Evolutionary conservation across 2,797 vertebrate species (phyloP).

Genomic region (Protosalanx chinensis): DNA sequence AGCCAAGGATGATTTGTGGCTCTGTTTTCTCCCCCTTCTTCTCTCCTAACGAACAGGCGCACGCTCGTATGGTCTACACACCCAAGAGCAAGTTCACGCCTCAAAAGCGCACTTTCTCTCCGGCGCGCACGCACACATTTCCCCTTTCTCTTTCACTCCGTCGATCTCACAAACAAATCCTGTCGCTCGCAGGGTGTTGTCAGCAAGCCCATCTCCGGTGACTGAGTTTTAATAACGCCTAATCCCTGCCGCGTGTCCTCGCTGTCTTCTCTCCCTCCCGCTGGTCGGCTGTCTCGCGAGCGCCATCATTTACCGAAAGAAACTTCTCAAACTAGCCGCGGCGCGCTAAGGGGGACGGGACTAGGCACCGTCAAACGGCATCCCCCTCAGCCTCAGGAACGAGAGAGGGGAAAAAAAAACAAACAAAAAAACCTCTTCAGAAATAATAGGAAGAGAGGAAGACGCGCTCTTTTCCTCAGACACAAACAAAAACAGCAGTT

Average conservation of each 20-base stretch:
- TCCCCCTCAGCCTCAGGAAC: constrained; percentile 14
- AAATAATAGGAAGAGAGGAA: constrained; percentile 59
- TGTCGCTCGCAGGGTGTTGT: constrained; percentile 43
- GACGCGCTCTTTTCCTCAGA: constrained; percentile 51
- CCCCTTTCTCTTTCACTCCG: not conserved
- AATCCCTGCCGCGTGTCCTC: constrained; percentile 64
- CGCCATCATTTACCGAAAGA: constrained; percentile 74
- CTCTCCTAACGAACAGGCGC: not conserved
- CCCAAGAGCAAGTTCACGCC: not conserved
- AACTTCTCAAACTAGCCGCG: constrained; percentile 68
- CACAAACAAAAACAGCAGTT: constrained; percentile 68
- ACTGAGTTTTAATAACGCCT: constrained; percentile 71
- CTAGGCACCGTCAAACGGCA: constrained; percentile 36
- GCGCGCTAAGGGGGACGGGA: constrained; percentile 53
- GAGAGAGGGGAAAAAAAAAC: constrained; percentile 38
- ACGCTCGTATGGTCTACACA: not conserved
- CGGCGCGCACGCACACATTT: constrained; percentile 12
- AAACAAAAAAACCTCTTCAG: constrained; percentile 53
- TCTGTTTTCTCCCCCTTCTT: not conserved
- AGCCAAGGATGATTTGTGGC: constrained; percentile 30
- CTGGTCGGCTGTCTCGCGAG: constrained; percentile 69
- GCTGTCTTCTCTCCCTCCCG: constrained; percentile 68
- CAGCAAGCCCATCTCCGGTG: constrained; percentile 56
- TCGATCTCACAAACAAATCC: constrained; percentile 14
- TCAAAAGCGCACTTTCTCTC: constrained; percentile 34